phyloP scores from a whole-genome alignment of 1,140 invertebrate genomes.

The Dendroctonus valens region DNA sequence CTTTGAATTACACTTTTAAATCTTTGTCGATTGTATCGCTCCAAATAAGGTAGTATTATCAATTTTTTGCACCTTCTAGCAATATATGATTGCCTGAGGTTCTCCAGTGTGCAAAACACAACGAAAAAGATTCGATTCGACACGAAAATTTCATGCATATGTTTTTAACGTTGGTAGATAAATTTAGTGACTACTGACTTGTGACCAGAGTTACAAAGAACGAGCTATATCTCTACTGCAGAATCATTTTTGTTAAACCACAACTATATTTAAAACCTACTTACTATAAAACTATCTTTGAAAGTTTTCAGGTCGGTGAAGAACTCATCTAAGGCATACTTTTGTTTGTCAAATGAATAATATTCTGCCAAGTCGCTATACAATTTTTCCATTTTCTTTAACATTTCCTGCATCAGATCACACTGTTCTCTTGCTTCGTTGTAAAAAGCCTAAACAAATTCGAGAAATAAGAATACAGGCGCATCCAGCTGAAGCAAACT shows the following conservation, averaged over 20 bases:
- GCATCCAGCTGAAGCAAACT: neutral
- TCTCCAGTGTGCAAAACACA: neutral
- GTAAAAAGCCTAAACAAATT: constrained; percentile 58
- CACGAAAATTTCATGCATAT: neutral
- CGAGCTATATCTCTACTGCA: neutral
- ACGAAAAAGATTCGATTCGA: too few species aligned
- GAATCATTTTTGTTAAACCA: neutral
- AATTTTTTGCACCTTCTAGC: too few species aligned
- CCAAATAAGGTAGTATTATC: too few species aligned
- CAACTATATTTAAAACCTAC: constrained; percentile 40
- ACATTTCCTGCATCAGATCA: constrained; percentile 89
- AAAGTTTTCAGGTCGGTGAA: constrained; percentile 94
- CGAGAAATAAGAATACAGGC: neutral
- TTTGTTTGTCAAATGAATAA: constrained; percentile 89
- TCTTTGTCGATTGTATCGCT: too few species aligned
- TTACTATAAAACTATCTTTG: constrained; percentile 86
- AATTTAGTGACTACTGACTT: too few species aligned
- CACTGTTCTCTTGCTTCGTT: constrained; percentile 80
- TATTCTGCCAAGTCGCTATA: constrained; percentile 86
- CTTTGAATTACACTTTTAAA: too few species aligned
- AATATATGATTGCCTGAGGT: too few species aligned
- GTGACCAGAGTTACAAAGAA: neutral
- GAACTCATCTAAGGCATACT: constrained; percentile 95
- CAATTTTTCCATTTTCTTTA: constrained; percentile 85
- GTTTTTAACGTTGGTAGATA: too few species aligned